Evolutionary conservation across 2,888 invertebrate genomes (phyloP), one percentile per base, ranked within the genome.

Genomic region (Drosophila tanythrix): DNA sequence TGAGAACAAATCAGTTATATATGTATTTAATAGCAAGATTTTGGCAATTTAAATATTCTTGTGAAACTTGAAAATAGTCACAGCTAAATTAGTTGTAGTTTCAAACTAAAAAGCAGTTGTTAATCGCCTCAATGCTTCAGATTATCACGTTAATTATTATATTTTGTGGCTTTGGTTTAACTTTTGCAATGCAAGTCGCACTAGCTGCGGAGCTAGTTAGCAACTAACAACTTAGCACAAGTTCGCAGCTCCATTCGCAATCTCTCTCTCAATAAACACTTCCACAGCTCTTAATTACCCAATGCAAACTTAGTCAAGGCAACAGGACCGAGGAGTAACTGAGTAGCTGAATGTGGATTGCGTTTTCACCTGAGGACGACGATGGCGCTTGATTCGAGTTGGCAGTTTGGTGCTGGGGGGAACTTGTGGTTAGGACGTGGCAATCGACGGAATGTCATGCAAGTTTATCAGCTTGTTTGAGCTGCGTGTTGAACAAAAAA

Each of bases 281-380:
- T 87, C 85, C 80, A 73, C 89, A 85, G 85, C 88, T 89, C 85
- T 85, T 85, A 85, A 89, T 89, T 89, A 85, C 89, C 85, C 89
- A 87, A 87, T 89, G 89, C 85, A 85, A 85, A 85, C 83, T 89
- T 86, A 74, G 76, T 72, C 74, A 79, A 72, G 76, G 74, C 60
- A 83, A 73, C 60, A 88, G 74, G 40, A 36, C 33, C 53, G 51
- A 27, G 53, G 3, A 25, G 21, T 29, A 31, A 15, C 36, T 36
- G 15, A 15, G 27, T 11, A 25, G 25, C 25, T 35, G 72, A 31
- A n/a, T 60, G 33, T 33, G 13, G 50, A 35, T 7, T 27, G 53
- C 18, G 69, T 18, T 35, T 36, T 46, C 59, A 59, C 35, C 48
- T 63, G 31, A 13, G 29, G 18, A 57, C 29, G 11, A 31, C 55